Evolutionary conservation across 2,888 invertebrate species (phyloP).

Genomic region (Euplagia quadripunctaria): DNA sequence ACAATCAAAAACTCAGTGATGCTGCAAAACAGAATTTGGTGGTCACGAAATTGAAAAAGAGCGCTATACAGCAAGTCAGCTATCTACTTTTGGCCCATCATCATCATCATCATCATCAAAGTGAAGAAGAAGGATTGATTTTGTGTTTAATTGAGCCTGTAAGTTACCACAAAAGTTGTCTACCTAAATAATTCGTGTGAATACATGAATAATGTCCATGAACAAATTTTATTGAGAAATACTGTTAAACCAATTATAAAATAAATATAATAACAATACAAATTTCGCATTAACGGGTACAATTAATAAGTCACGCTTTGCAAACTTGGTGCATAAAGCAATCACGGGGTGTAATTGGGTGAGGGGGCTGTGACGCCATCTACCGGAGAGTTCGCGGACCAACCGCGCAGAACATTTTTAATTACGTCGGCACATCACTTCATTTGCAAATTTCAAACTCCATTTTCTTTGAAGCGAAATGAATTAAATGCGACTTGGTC

Average conservation of each 20-base stretch:
- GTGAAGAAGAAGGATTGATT: too few relatives aligned
- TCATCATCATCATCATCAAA: too few relatives aligned
- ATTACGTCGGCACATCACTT: slow-evolving; percentile 76
- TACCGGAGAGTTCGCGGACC: slow-evolving; percentile 32
- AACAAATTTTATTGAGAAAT: background rate
- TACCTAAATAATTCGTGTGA: too few relatives aligned
- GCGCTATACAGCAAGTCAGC: too few relatives aligned
- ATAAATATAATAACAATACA: slow-evolving; percentile 43
- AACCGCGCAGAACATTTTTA: slow-evolving; percentile 71
- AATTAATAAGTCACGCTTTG: slow-evolving; percentile 65
- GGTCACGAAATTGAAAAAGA: too few relatives aligned
- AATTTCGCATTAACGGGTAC: slow-evolving; percentile 52
- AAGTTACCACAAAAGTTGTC: too few relatives aligned
- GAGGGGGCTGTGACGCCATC: slow-evolving; percentile 31
- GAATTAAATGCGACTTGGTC: slow-evolving; percentile 40
- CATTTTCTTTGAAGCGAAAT: slow-evolving; percentile 45
- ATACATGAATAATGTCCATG: too few relatives aligned
- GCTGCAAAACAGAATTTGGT: too few relatives aligned
- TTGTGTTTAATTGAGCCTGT: too few relatives aligned
- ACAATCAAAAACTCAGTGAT: too few relatives aligned
- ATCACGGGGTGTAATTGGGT: slow-evolving; percentile 64
- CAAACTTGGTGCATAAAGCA: slow-evolving; percentile 65
- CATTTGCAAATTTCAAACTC: slow-evolving; percentile 67
- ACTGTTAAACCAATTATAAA: background rate
- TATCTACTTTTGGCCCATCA: too few relatives aligned